A percentile compares a stretch with the other conserved stretches of the same genome.
phyloP scores from a whole-genome alignment of 2,888 invertebrate species.

The Pammene fasciana region DNA sequence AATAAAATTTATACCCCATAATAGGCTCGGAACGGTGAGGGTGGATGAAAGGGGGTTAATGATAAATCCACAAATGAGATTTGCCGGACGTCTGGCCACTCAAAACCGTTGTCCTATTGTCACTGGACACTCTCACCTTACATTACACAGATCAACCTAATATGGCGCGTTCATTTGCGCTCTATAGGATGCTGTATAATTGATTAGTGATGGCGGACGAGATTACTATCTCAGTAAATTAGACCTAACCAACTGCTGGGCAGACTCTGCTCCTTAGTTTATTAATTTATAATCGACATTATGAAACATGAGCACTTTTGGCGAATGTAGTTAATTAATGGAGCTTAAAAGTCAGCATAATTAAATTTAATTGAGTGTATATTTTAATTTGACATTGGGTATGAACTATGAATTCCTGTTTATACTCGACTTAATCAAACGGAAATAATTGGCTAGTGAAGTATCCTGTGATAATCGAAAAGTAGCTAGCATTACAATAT shows the following conservation, averaged over 20 bases:
- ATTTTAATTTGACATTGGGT: neutral
- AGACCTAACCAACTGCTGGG: slow-evolving; percentile 1
- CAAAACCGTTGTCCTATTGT: slow-evolving; percentile 77
- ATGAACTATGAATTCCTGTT: neutral
- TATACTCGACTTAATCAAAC: no score
- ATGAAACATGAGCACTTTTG: slow-evolving; percentile 1
- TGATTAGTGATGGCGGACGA: slow-evolving; percentile 11
- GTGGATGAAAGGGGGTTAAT: slow-evolving; percentile 82
- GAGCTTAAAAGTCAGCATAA: neutral
- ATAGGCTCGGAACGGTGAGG: slow-evolving; percentile 77
- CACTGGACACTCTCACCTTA: slow-evolving; percentile 79
- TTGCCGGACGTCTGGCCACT: slow-evolving; percentile 81
- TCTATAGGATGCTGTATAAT: slow-evolving; percentile 60
- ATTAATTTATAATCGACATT: slow-evolving; percentile 4
- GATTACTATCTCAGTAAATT: slow-evolving; percentile 32
- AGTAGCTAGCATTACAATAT: no score
- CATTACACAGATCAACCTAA: slow-evolving; percentile 71
- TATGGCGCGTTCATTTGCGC: slow-evolving; percentile 58
- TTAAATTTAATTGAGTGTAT: neutral
- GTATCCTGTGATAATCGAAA: no score
- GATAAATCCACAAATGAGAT: slow-evolving; percentile 84
- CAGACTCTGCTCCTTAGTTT: neutral
- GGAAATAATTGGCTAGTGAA: no score
- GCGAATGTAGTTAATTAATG: neutral
- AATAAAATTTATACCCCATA: slow-evolving; percentile 80